Conservation (phyloP, 2,888 invertebrate species). For the Drosophila melanosoma region DNA sequence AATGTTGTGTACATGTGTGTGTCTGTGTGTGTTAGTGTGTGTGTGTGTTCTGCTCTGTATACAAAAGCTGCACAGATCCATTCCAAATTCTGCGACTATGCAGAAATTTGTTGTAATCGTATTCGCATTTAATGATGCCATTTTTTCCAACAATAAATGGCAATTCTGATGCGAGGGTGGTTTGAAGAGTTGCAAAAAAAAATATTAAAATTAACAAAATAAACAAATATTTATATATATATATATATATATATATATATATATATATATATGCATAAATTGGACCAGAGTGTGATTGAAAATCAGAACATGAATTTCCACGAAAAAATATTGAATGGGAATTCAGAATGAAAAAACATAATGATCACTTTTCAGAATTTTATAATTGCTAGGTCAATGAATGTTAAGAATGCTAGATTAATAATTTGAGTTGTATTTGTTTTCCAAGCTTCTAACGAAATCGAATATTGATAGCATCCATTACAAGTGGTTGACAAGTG, state of each 20-base stretch:
- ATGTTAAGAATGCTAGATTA: background rate
- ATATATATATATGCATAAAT: background rate
- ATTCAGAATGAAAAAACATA: background rate
- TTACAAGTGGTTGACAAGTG: background rate
- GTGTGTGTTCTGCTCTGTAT: slow-evolving; percentile 45
- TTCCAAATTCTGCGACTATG: slow-evolving; percentile 41
- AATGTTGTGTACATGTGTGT: slow-evolving; percentile 18
- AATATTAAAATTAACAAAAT: background rate
- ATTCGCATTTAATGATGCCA: slow-evolving; percentile 23
- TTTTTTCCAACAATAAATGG: slow-evolving; percentile 26
- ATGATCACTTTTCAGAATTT: background rate
- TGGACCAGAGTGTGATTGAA: background rate
- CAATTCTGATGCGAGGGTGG: slow-evolving; percentile 24
- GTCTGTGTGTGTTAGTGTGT: background rate
- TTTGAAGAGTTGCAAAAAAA: background rate
- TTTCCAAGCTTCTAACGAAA: no score
- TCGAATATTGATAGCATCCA: background rate
- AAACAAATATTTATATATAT: background rate
- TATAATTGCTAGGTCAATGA: no score
- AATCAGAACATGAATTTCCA: background rate
- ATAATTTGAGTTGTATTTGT: slow-evolving; percentile 4
- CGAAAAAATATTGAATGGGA: background rate
- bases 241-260: background rate
- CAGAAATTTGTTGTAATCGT: slow-evolving; percentile 33
- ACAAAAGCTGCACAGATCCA: slow-evolving; percentile 24